Evolutionary conservation across 2,113 vertebrate genomes (phyloP).

Genomic region (Phalacrocorax brasilianus): DNA sequence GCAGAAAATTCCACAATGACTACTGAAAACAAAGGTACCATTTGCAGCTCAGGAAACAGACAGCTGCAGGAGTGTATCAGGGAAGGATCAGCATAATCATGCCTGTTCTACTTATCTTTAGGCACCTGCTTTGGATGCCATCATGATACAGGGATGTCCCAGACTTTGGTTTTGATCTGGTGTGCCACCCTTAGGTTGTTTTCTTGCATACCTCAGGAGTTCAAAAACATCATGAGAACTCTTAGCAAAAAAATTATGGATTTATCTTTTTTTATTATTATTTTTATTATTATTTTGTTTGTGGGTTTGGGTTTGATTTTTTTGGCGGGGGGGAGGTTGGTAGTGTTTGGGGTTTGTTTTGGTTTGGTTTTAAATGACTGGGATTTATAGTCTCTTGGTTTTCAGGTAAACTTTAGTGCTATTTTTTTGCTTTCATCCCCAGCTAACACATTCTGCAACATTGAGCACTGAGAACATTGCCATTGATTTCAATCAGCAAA

Average conservation of each 20-base stretch:
- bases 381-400: not conserved
- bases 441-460: not conserved
- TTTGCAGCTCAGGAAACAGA: not conserved
- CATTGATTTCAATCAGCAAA: conserved; percentile 58
- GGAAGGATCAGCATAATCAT: not conserved
- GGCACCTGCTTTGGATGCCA: not conserved
- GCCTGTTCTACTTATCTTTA: not conserved
- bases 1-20: not conserved
- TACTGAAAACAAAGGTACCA: accelerated
- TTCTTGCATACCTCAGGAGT: not conserved
- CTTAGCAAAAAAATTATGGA: accelerated
- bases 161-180: not conserved
- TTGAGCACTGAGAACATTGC: conserved; percentile 29
- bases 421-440: not conserved
- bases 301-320: not conserved
- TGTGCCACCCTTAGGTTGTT: not conserved
- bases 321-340: accelerated
- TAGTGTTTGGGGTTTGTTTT: not conserved
- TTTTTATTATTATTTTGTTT: not conserved
- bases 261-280: not conserved
- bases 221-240: not conserved
- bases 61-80: not conserved
- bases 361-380: not conserved
- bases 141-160: not conserved
- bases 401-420: not conserved